A percentile compares a stretch with the other conserved stretches of the same genome.
Conservation (phyloP, 2,797 vertebrate species). For the Cyclopterus lumpus region DNA sequence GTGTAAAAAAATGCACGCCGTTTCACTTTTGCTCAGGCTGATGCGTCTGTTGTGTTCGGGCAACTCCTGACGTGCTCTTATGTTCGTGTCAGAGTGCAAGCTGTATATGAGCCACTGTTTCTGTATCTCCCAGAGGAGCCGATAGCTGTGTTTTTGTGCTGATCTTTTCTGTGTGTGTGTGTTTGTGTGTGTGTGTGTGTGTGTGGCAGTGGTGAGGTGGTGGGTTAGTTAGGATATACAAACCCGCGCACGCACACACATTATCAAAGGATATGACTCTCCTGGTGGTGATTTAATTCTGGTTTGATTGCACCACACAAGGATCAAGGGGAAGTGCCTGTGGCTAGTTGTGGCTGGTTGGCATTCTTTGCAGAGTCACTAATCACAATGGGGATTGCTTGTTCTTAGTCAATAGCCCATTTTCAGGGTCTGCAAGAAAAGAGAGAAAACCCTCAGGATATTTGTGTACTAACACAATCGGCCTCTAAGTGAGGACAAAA, state of each 20-base stretch:
- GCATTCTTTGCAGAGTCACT: conserved; percentile 43
- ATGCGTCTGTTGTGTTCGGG: background rate
- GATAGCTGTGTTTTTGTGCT: conserved; percentile 29
- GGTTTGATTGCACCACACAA: conserved; percentile 13
- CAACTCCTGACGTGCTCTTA: background rate
- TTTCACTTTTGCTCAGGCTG: conserved; percentile 25
- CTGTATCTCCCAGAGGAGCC: conserved; percentile 2
- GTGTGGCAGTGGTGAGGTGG: background rate
- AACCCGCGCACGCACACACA: conserved; percentile 2
- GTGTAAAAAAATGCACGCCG: background rate
- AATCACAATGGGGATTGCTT: conserved; percentile 61
- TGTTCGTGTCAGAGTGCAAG: conserved; percentile 25
- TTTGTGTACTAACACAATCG: conserved; percentile 30
- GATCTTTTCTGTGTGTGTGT: conserved; percentile 12
- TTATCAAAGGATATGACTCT: conserved; percentile 1
- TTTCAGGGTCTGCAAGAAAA: conserved; percentile 24
- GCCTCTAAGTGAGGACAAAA: background rate
- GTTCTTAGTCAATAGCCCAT: conserved; percentile 46
- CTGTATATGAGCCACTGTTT: conserved; percentile 16
- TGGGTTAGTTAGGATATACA: background rate
- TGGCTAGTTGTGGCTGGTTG: conserved; percentile 21
- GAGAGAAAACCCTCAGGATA: conserved; percentile 21
- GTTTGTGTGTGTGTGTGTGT: background rate
- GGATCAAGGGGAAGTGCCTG: conserved; percentile 32
- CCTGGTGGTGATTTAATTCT: conserved; percentile 16